Evolutionary conservation across 2,797 vertebrate genomes (phyloP), one percentile per base, ranked within the genome.

Genomic region (Alca torda): DNA sequence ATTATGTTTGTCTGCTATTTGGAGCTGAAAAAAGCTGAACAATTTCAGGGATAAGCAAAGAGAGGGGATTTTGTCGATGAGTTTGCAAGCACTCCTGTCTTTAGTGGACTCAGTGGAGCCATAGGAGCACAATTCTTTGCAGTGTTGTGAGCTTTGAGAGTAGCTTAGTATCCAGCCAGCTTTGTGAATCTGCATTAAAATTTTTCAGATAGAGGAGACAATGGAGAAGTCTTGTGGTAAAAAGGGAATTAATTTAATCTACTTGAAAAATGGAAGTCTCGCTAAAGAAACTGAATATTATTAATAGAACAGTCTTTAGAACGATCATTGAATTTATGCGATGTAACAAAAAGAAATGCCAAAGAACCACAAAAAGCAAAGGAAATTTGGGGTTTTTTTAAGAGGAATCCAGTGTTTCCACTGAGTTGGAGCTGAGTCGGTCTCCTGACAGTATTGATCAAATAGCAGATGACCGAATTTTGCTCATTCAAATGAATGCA

Each of bases 41-140:
- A 73, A n/a, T 80, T 84, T 67, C 51, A 88, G 89, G 94, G 84
- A 80, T 93, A 92, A 95, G 80, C 64, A 80, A 65, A 80, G 93
- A 79, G 78, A 85, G 68, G 64, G 80, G 94, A 95, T 93, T 93
- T 93, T 73, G 77, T 21, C 30, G 76, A 88, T 65, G 93, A 83
- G 51, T 84, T 93, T 92, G 59, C 83, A 77, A 77, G 76, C 70
- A 57, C 73, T 70, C 73, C 60, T 90, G 76, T 79, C 76, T 94
- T 83, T 48, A 20, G 56, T 67, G 70, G 48, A 78, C 74, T 89
- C 93, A 46, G 78, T 87, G 76, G 60, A 93, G 79, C 72, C 60
- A 28, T 50, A 46, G 68, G 68, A 79, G 48, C 76, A 50, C 51
- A 79, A 80, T 86, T 90, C 64, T 73, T 69, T 0, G 0, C 59